Base-by-base conservation (phyloP, 2,888 invertebrate species). In the Pollenia amentaria region DNA sequence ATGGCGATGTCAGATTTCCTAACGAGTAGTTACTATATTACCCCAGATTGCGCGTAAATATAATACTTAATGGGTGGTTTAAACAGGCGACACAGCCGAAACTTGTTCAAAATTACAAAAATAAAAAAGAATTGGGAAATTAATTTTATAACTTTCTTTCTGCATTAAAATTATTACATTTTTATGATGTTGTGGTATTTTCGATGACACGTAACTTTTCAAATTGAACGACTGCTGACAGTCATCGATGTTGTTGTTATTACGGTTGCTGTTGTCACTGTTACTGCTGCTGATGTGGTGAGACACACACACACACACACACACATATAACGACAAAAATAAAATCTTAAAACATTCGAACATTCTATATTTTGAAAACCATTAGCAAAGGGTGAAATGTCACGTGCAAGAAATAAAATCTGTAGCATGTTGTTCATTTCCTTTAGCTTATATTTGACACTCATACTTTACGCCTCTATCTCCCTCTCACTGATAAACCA, bases 381-480 rank as follows among this genome's bases (percentile, higher is more conserved):
- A 77, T 78, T 77, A 69, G 65, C 57, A 72, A 76, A 72, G 79
- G 60, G 80, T 80, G 48, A 77, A 77, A 67, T 80, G 83, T 87
- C 86, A 87, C 86, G 86, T 84, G 76, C 83, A 60, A 16, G 79
- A 73, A 77, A 87, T 87, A 84, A 87, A 87, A 87, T 87, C 83
- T 72, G 65, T 84, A 53, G 60, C 21, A 80, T 80, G 42, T 79
- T 51, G 53, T 60, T 69, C 44, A 62, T 80, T 84, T 83, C 60
- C 53, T 75, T 62, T 80, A 1, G 38, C 12, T 29, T 48, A 64
- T 64, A 42, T 18, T 12, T 64, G 42, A 12, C 40, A 64, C 18
- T 64, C 11, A 16, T 42, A 40, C 9, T 55, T 38, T 3, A n/a
- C 8, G 8, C 7, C 29, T 14, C 14, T 14, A 21, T 29, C 11